phyloP scores from a whole-genome alignment of 2,888 invertebrate genomes.

The Byasa hedistus region DNA sequence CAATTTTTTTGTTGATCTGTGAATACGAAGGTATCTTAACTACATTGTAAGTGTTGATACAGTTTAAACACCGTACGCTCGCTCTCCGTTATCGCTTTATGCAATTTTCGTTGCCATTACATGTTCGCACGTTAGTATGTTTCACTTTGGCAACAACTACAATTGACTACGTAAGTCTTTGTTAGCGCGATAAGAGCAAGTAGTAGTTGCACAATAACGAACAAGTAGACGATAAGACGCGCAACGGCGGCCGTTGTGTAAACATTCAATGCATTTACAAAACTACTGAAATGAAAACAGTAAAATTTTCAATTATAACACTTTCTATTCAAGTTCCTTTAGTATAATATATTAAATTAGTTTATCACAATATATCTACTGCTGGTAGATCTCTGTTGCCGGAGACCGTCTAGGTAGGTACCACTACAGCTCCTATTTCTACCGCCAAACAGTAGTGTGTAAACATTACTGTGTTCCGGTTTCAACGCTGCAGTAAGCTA shows the following conservation, averaged over 20 bases:
- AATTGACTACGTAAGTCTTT: conserved; percentile 42
- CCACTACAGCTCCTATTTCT: too few species aligned
- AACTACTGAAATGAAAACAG: conserved; percentile 24
- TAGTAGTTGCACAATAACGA: conserved; percentile 43
- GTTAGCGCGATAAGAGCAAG: conserved; percentile 40
- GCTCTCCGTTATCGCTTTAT: background rate
- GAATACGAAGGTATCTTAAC: too few species aligned
- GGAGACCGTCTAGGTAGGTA: too few species aligned
- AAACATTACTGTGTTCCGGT: too few species aligned
- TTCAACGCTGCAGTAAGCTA: too few species aligned
- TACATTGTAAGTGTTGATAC: too few species aligned
- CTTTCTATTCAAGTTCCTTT: background rate
- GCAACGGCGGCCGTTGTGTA: conserved; percentile 32
- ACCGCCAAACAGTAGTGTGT: too few species aligned
- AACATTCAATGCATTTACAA: conserved; percentile 29
- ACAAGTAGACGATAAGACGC: conserved; percentile 43
- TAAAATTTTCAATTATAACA: background rate
- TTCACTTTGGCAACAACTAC: conserved; percentile 32
- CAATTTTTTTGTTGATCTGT: too few species aligned
- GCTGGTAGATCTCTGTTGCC: too few species aligned
- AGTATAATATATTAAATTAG: background rate
- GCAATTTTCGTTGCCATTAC: conserved; percentile 16
- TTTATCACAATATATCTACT: background rate
- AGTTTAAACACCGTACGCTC: too few species aligned
- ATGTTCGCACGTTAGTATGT: conserved; percentile 21